phyloP scores from a whole-genome alignment of 2,113 vertebrate genomes.

The Solea solea region DNA sequence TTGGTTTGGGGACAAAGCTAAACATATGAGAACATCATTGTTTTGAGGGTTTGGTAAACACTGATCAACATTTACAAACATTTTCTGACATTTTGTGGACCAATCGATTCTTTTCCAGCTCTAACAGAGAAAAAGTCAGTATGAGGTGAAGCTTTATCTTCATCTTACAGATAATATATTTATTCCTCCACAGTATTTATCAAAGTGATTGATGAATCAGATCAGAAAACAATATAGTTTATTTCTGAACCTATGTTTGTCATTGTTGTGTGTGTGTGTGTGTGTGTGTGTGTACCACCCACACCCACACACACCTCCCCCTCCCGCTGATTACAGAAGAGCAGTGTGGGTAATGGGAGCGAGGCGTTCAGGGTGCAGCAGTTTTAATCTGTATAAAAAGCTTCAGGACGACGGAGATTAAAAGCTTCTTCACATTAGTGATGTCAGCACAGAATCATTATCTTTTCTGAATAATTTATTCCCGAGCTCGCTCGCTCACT shows the following conservation, averaged over 20 bases:
- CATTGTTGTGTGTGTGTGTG: too few relatives aligned
- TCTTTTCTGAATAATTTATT: conserved; percentile 99
- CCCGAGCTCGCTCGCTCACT: conserved; percentile 77
- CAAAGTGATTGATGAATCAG: not conserved
- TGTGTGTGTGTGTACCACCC: not conserved
- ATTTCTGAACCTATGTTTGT: too few relatives aligned
- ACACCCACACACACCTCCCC: not conserved
- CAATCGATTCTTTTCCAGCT: too few relatives aligned
- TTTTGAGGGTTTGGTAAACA: too few relatives aligned
- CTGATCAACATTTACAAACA: too few relatives aligned
- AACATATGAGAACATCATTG: too few relatives aligned
- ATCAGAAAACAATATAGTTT: not conserved
- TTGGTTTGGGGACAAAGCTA: too few relatives aligned
- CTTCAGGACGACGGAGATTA: conserved; percentile 89
- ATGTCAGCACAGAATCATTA: conserved; percentile 99
- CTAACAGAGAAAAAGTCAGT: too few relatives aligned
- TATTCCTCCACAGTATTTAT: not conserved
- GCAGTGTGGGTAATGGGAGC: conserved; percentile 63
- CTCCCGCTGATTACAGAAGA: conserved; percentile 65
- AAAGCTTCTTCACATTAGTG: conserved; percentile 98
- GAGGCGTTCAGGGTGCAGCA: conserved; percentile 59
- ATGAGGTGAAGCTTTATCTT: too few relatives aligned
- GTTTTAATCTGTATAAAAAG: conserved; percentile 85
- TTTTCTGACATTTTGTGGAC: too few relatives aligned
- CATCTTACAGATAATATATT: too few relatives aligned